phyloP scores from a whole-genome alignment of 2,113 vertebrate genomes.

The Numida meleagris region DNA sequence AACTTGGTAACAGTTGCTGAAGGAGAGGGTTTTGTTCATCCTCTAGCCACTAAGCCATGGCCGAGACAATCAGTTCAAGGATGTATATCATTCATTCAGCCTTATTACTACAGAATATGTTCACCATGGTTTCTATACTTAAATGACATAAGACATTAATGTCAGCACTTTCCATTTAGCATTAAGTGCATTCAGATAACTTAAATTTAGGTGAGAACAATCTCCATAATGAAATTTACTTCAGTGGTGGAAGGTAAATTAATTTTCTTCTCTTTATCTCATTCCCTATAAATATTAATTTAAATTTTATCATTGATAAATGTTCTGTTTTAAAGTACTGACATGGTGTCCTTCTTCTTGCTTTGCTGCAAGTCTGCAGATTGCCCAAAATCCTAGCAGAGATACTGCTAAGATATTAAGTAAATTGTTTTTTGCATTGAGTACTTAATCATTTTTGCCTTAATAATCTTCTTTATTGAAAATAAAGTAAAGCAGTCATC shows the following conservation, averaged over 20 bases:
- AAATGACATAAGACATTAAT: background rate
- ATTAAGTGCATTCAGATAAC: background rate
- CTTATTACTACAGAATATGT: background rate
- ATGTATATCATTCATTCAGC: background rate
- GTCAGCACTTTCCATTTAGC: background rate
- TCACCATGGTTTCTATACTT: background rate
- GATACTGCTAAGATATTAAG: background rate
- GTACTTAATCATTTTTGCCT: background rate
- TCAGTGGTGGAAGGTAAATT: background rate
- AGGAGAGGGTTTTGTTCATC: background rate
- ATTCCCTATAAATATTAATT: background rate
- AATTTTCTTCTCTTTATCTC: background rate
- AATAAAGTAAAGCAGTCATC: background rate
- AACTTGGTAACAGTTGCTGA: background rate
- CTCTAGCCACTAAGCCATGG: background rate
- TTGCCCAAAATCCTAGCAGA: background rate
- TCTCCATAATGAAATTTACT: background rate
- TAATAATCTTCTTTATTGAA: background rate
- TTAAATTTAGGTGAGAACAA: background rate
- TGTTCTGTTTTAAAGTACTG: background rate
- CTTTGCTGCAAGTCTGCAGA: background rate
- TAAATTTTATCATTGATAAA: background rate
- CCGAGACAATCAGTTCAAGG: background rate
- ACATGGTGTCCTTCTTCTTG: background rate
- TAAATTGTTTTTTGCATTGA: background rate